These are phyloP conservation scores for Palythoa grandiflora DNA, from an alignment of 92 coral and sea anemone species.

Conservation along the genomic window DNA sequence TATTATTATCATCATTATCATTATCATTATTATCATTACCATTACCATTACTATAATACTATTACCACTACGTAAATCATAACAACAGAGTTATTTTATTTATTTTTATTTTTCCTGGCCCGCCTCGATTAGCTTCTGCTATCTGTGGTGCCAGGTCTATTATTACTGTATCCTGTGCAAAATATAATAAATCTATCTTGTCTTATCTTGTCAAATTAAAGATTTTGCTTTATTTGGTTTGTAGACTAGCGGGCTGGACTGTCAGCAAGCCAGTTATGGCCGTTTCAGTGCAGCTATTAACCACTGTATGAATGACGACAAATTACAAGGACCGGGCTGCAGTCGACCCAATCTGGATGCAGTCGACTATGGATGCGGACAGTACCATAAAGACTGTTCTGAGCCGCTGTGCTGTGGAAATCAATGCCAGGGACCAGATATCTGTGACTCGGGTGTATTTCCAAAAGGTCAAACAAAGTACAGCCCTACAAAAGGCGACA, in stretches of 20 bases:
- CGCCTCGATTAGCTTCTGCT: too few species aligned
- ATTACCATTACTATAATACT: too few species aligned
- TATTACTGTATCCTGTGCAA: too few species aligned
- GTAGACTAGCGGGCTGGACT: constrained; percentile 83
- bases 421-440: constrained; percentile 78
- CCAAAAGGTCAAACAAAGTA: constrained; percentile 61
- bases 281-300: constrained; percentile 85
- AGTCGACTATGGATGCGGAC: constrained; percentile 78
- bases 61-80: too few species aligned
- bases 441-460: constrained; percentile 79
- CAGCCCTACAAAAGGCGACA: constrained; percentile 63
- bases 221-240: not conserved
- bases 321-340: constrained; percentile 72
- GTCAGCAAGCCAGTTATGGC: constrained; percentile 79
- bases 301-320: constrained; percentile 73
- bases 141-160: too few species aligned
- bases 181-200: too few species aligned
- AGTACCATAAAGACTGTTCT: constrained; percentile 79
- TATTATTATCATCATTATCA: too few species aligned
- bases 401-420: constrained; percentile 89
- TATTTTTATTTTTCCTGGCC: too few species aligned
- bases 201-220: not conserved
- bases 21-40: too few species aligned
- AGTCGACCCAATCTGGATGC: constrained; percentile 58
- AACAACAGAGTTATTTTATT: too few species aligned